Conservation (phyloP, 2,888 invertebrate species). For the Disparrhopalites patrizii region DNA sequence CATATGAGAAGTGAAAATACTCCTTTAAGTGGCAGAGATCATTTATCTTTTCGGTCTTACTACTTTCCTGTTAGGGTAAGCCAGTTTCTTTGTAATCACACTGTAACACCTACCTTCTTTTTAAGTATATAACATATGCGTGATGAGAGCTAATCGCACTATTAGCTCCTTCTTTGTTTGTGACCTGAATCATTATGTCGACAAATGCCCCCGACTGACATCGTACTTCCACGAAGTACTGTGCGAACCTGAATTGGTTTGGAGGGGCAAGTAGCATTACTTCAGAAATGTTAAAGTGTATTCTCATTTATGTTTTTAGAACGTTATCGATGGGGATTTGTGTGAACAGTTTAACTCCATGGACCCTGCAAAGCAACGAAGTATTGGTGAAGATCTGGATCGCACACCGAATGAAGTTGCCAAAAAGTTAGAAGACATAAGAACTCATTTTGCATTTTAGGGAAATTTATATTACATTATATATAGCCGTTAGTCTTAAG, state of each 20-base stretch:
- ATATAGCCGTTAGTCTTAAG: neutral
- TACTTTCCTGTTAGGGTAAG: slow-evolving; percentile 94
- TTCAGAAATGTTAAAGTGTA: neutral
- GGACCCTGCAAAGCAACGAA: slow-evolving; percentile 88
- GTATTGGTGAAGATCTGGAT: slow-evolving; percentile 90
- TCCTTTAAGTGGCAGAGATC: slow-evolving; percentile 94
- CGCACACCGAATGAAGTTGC: slow-evolving; percentile 94
- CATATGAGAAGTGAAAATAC: slow-evolving; percentile 97
- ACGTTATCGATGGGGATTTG: slow-evolving; percentile 96
- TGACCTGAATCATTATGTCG: slow-evolving; percentile 27
- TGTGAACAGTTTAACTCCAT: slow-evolving; percentile 98
- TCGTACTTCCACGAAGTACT: neutral
- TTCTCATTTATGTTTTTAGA: slow-evolving; percentile 59
- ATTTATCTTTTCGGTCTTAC: slow-evolving; percentile 92
- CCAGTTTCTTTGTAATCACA: slow-evolving; percentile 21
- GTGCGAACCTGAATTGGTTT: neutral
- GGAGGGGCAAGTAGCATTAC: neutral
- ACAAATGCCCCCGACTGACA: slow-evolving; percentile 38
- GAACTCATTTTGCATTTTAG: slow-evolving; percentile 98
- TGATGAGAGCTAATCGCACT: slow-evolving; percentile 32
- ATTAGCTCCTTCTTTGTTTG: slow-evolving; percentile 14
- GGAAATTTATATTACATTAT: neutral
- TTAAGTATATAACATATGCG: neutral
- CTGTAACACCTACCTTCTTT: neutral
- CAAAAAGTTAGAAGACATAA: slow-evolving; percentile 96